Evolutionary conservation across 2,113 vertebrate genomes (phyloP).

Genomic region (Oenanthe melanoleuca): DNA sequence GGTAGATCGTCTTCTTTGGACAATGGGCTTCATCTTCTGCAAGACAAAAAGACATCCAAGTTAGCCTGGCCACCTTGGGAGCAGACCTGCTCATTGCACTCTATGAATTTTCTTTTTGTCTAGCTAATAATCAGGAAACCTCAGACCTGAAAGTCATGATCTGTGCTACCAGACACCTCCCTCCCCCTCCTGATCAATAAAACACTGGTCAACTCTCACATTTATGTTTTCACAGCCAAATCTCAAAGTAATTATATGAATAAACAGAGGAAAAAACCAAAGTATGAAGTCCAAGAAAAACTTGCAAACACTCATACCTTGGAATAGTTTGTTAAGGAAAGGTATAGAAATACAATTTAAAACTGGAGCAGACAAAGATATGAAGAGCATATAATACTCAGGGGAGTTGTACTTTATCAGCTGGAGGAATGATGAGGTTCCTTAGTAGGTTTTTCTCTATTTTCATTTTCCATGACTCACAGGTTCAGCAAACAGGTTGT

Average conservation of each 20-base stretch:
- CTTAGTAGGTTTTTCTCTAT: not conserved
- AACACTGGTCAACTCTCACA: not conserved
- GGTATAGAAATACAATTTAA: not conserved
- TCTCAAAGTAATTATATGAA: not conserved
- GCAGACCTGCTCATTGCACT: not conserved
- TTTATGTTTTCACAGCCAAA: not conserved
- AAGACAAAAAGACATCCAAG: not conserved
- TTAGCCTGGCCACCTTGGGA: not conserved
- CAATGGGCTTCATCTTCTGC: conserved; percentile 76
- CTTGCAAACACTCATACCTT: not conserved
- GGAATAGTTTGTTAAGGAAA: not conserved
- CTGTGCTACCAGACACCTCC: not conserved
- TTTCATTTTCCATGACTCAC: not conserved
- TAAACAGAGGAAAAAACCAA: not conserved
- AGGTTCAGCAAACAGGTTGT: not conserved
- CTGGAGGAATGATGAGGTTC: not conserved
- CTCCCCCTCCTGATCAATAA: not conserved
- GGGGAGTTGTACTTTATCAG: not conserved
- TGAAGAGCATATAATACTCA: not conserved
- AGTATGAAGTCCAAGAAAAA: not conserved
- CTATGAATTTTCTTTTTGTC: not conserved
- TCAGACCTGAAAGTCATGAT: not conserved
- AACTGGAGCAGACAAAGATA: not conserved
- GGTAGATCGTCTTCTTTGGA: conserved; percentile 71
- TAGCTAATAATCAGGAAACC: not conserved